Conservation (phyloP, 2,888 invertebrate species). For the Schrankia costaestrigalis region DNA sequence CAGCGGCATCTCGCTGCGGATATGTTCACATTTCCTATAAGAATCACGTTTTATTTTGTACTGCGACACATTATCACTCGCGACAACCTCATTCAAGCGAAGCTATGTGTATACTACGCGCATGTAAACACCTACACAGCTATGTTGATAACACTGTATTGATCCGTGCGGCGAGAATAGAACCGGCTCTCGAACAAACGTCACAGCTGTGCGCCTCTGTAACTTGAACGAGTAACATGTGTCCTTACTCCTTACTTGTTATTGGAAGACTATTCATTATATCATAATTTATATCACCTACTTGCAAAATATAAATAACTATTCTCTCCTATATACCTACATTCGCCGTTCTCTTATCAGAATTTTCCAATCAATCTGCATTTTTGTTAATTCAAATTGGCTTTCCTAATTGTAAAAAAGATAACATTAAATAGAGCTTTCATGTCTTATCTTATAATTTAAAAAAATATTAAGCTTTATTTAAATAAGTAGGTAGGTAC, state of each 20-base stretch:
- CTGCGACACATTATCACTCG: constrained; percentile 48
- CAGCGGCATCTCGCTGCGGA: constrained; percentile 83
- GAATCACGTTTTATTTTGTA: constrained; percentile 30
- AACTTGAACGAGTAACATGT: constrained; percentile 29
- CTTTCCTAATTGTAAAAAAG: too few relatives aligned
- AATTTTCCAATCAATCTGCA: too few relatives aligned
- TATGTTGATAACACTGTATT: constrained; percentile 74
- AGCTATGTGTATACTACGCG: constrained; percentile 67
- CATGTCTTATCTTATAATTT: too few relatives aligned
- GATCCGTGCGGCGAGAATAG: constrained; percentile 61
- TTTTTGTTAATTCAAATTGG: too few relatives aligned
- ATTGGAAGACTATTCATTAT: too few relatives aligned
- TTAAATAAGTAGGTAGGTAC: too few relatives aligned
- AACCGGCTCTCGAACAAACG: constrained; percentile 44
- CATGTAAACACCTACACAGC: constrained; percentile 72
- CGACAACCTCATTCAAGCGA: constrained; percentile 61
- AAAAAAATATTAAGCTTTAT: too few relatives aligned
- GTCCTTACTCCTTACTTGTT: constrained; percentile 5
- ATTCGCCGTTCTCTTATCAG: too few relatives aligned
- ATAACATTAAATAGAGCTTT: too few relatives aligned
- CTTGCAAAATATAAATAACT: too few relatives aligned
- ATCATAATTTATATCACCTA: too few relatives aligned
- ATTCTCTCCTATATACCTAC: too few relatives aligned
- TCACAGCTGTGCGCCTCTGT: constrained; percentile 42
- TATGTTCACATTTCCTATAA: constrained; percentile 61